Percentiles rank a stretch among this genome's conserved stretches.
Conservation (phyloP, 2,888 invertebrate genomes). For the Spicauda simplicius region DNA sequence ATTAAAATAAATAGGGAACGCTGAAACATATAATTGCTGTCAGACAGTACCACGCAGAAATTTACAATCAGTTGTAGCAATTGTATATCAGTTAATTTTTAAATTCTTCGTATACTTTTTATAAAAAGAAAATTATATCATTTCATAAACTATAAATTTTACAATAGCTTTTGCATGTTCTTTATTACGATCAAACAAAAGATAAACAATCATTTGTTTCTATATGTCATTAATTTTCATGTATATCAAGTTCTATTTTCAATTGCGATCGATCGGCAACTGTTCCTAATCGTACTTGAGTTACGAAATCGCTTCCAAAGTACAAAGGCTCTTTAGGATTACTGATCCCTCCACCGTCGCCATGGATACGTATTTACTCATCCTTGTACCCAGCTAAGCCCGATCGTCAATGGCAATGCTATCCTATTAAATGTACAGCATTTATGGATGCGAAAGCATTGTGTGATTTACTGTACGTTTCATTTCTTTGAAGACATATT, state of each 20-base stretch:
- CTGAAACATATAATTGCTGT: too few species aligned
- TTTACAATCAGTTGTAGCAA: too few species aligned
- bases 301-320: constrained; percentile 66
- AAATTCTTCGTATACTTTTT: too few species aligned
- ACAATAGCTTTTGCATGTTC: too few species aligned
- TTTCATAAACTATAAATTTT: too few species aligned
- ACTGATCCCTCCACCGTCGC: constrained; percentile 68
- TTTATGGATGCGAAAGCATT: constrained; percentile 48
- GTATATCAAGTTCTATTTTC: constrained; percentile 39
- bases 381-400: constrained; percentile 72
- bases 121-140: too few species aligned
- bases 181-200: too few species aligned
- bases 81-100: too few species aligned
- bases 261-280: constrained; percentile 53
- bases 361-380: constrained; percentile 74
- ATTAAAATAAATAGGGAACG: too few species aligned
- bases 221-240: background rate
- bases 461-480: constrained; percentile 38
- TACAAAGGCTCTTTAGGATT: constrained; percentile 81
- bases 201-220: too few species aligned
- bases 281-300: constrained; percentile 60
- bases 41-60: too few species aligned
- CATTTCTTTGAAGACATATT: background rate
- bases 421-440: constrained; percentile 75
- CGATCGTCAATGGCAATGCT: constrained; percentile 73